Percentiles rank a stretch among this genome's conserved stretches.
phyloP scores from a whole-genome alignment of 2,113 vertebrate genomes.

The Terrapene triunguis region DNA sequence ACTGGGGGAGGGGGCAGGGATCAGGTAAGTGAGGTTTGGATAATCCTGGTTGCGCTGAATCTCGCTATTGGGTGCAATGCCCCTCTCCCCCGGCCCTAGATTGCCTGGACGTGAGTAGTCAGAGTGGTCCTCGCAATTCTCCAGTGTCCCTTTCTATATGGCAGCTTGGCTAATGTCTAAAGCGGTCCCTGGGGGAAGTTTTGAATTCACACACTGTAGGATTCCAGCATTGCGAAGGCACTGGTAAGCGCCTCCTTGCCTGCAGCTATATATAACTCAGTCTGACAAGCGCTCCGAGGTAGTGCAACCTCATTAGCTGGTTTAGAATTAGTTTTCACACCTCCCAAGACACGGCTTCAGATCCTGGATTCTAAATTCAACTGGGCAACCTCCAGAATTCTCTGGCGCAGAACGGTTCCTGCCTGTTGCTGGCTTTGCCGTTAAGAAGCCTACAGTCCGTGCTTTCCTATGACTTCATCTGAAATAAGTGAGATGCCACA shows the following conservation, averaged over 20 bases:
- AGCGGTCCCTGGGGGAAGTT: background rate
- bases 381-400: rapidly evolving
- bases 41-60: background rate
- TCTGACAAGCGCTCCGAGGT: background rate
- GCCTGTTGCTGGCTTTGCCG: background rate
- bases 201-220: background rate
- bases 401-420: rapidly evolving
- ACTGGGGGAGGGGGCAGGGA: background rate
- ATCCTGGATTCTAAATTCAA: background rate
- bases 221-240: background rate
- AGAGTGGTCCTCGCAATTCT: background rate
- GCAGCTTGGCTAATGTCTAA: background rate
- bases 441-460: rapidly evolving
- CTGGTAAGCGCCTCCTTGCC: background rate
- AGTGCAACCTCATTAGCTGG: rapidly evolving
- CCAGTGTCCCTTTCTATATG: background rate
- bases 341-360: rapidly evolving
- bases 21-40: background rate
- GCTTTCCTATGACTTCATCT: rapidly evolving
- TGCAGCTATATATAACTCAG: background rate
- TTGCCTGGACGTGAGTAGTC: background rate
- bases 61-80: background rate
- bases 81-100: background rate
- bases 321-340: background rate
- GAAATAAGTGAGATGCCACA: rapidly evolving